Percentiles rank a stretch among this genome's conserved stretches.
These are phyloP conservation scores for Drosophila aldrichi DNA, from an alignment of 2,888 invertebrate species.

Conservation along the genomic window DNA sequence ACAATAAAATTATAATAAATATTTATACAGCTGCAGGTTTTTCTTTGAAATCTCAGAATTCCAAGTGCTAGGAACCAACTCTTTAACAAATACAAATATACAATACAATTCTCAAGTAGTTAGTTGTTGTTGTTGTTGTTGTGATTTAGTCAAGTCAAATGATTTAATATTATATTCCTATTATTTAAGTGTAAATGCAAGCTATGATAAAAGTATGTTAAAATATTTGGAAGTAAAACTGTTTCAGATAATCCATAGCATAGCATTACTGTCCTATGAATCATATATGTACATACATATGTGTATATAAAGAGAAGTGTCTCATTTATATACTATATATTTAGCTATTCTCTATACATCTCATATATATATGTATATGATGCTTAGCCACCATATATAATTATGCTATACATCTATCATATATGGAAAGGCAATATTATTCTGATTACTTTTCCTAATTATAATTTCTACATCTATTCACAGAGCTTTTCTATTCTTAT, in stretches of 20 bases:
- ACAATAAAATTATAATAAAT: slow-evolving; percentile 15
- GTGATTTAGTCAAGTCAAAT: neutral
- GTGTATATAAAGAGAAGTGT: too few species aligned
- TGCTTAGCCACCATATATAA: neutral
- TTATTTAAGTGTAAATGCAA: too few species aligned
- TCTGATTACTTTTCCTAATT: neutral
- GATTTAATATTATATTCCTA: neutral
- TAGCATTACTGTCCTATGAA: too few species aligned
- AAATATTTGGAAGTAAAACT: neutral
- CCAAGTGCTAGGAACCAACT: neutral
- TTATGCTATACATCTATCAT: neutral
- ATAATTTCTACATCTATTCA: neutral
- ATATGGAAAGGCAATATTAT: neutral
- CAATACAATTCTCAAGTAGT: neutral
- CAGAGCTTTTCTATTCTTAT: too few species aligned
- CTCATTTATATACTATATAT: too few species aligned
- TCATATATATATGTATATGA: too few species aligned
- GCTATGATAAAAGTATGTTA: too few species aligned
- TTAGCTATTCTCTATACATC: neutral
- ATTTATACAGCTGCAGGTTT: slow-evolving; percentile 35
- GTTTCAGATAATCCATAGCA: neutral
- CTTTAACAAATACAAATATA: neutral
- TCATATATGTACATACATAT: too few species aligned
- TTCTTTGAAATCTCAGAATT: slow-evolving; percentile 1
- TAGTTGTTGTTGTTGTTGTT: too few species aligned